Conservation (phyloP, 2,113 vertebrate species). For the Acrocephalus arundinaceus region DNA sequence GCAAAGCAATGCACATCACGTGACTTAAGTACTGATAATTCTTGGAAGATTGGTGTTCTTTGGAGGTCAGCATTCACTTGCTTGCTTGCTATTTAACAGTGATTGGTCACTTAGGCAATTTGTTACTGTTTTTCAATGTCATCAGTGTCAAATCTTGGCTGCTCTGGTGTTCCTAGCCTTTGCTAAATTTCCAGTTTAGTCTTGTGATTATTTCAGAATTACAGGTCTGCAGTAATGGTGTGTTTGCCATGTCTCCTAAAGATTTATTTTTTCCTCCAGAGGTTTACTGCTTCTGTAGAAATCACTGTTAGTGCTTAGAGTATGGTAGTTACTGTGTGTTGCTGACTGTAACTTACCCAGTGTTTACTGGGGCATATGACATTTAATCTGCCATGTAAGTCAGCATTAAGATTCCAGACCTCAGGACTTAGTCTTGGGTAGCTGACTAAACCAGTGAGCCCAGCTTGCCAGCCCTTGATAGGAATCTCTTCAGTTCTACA, state of each 20-base stretch:
- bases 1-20: neutral
- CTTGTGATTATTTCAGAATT: neutral
- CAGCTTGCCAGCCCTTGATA: neutral
- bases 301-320: neutral
- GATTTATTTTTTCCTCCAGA: neutral
- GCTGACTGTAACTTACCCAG: neutral
- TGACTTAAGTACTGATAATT: neutral
- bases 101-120: neutral
- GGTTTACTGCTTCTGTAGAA: neutral
- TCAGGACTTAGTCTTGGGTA: neutral
- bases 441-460: neutral
- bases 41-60: neutral
- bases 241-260: neutral
- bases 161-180: neutral
- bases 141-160: neutral
- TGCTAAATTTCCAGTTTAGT: neutral
- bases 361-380: neutral
- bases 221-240: neutral
- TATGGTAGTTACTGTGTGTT: neutral
- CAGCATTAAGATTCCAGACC: neutral
- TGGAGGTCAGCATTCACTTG: neutral
- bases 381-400: neutral
- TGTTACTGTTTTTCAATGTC: neutral
- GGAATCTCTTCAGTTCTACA: neutral
- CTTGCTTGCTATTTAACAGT: neutral